These are phyloP conservation scores for Apamea monoglypha DNA, from an alignment of 2,888 invertebrate genomes.

Conservation along the genomic window DNA sequence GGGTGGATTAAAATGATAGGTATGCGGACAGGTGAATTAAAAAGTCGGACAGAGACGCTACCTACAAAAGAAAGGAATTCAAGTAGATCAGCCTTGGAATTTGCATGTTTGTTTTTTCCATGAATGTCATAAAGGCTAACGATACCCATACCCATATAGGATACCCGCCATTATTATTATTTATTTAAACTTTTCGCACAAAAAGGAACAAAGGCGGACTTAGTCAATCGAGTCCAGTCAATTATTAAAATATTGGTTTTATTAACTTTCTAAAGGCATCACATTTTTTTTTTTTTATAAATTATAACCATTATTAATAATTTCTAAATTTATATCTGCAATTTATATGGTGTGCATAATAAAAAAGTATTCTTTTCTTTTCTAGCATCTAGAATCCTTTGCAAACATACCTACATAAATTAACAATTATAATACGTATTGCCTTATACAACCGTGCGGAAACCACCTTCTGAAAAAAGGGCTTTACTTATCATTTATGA, in stretches of 20 bases:
- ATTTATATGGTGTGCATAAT: too few species aligned
- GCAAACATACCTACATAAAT: background rate
- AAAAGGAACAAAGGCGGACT: too few species aligned
- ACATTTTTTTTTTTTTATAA: too few species aligned
- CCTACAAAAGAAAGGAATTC: background rate
- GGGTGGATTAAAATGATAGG: background rate
- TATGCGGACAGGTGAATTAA: background rate
- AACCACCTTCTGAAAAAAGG: background rate
- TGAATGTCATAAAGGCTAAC: background rate
- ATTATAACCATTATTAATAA: too few species aligned
- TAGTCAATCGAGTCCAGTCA: too few species aligned
- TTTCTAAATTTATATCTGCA: too few species aligned
- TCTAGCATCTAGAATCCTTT: background rate
- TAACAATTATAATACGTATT: background rate
- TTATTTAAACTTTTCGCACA: too few species aligned
- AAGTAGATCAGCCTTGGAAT: background rate
- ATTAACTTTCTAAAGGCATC: background rate
- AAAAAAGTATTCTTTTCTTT: background rate
- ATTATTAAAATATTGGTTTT: too few species aligned
- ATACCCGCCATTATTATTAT: too few species aligned
- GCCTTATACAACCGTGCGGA: background rate
- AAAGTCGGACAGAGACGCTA: background rate
- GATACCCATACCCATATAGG: too few species aligned
- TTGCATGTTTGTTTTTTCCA: background rate
- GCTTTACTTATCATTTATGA: background rate